Evolutionary conservation across 37 sponge, comb jelly and placozoan genomes (phyloP).

Genomic region (Corticium candelabrum): DNA sequence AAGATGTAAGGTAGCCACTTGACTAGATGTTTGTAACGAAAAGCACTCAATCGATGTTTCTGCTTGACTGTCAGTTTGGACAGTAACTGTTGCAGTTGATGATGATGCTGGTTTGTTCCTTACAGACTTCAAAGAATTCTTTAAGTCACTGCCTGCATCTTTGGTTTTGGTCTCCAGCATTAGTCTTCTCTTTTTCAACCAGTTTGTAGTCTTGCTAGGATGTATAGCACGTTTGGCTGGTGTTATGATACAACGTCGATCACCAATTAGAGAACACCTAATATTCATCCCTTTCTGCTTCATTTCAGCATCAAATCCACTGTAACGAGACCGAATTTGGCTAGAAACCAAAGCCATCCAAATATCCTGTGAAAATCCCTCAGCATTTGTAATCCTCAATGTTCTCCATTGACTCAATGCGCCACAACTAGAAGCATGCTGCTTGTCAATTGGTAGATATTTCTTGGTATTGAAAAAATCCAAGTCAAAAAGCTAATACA

Average conservation of each 20-base stretch:
- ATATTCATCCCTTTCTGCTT: too few relatives aligned
- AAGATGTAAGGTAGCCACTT: not conserved
- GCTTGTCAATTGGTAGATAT: not conserved
- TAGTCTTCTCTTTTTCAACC: not conserved
- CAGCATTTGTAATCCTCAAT: too few relatives aligned
- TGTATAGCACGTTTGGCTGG: not conserved
- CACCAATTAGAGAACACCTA: too few relatives aligned
- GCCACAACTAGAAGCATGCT: too few relatives aligned
- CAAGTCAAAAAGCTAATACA: not conserved
- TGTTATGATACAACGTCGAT: not conserved
- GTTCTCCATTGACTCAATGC: too few relatives aligned
- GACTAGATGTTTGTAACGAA: not conserved
- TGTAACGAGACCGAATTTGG: too few relatives aligned
- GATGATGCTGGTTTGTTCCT: not conserved
- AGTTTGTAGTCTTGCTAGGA: not conserved
- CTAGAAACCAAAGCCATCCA: too few relatives aligned
- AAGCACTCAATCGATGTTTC: not conserved
- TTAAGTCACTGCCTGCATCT: too few relatives aligned
- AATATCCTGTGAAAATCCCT: too few relatives aligned
- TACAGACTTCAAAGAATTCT: too few relatives aligned
- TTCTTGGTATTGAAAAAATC: not conserved
- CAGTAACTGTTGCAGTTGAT: not conserved
- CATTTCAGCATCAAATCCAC: too few relatives aligned
- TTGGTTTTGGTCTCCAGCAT: too few relatives aligned
- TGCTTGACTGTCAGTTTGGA: not conserved